Conservation (phyloP, 2,113 vertebrate species). For the Paraplagusia blochii region DNA sequence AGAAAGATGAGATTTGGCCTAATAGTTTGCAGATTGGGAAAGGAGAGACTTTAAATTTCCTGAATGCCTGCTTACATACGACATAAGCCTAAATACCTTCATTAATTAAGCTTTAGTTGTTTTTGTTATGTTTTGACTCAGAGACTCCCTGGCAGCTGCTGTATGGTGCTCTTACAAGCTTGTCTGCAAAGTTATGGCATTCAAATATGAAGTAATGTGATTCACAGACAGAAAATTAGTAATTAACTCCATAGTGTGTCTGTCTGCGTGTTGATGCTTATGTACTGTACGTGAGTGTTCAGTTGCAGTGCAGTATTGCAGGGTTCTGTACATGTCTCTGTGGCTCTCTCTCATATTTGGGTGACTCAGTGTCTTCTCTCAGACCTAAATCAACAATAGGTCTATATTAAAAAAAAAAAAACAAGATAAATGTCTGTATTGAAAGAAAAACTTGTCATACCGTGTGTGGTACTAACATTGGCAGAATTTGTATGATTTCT, state of each 20-base stretch:
- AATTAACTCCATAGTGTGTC: slow-evolving; percentile 19
- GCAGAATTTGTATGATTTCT: slow-evolving; percentile 8
- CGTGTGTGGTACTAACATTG: slow-evolving; percentile 52
- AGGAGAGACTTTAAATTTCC: too few relatives aligned
- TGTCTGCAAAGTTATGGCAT: slow-evolving; percentile 36
- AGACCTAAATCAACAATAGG: not conserved
- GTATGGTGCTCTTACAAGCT: slow-evolving; percentile 45
- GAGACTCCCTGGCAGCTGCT: slow-evolving; percentile 22
- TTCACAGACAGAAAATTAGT: slow-evolving; percentile 1
- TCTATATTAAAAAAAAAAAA: slow-evolving; percentile 8
- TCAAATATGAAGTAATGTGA: slow-evolving; percentile 35
- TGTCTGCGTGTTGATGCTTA: slow-evolving; percentile 25
- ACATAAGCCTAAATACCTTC: not conserved
- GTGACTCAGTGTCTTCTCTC: slow-evolving; percentile 3
- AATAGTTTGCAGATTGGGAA: too few relatives aligned
- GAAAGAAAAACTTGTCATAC: slow-evolving; percentile 37
- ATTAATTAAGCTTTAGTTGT: not conserved
- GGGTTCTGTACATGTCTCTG: slow-evolving; percentile 37
- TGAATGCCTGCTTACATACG: too few relatives aligned
- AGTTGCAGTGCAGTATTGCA: slow-evolving; percentile 43
- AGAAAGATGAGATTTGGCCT: too few relatives aligned
- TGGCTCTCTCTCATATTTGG: slow-evolving; percentile 25
- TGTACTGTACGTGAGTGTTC: slow-evolving; percentile 44
- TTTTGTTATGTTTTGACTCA: not conserved
- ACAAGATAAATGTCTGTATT: slow-evolving; percentile 40